Evolutionary conservation across 2,888 invertebrate species (phyloP).

Genomic region (Lycia hirtaria): DNA sequence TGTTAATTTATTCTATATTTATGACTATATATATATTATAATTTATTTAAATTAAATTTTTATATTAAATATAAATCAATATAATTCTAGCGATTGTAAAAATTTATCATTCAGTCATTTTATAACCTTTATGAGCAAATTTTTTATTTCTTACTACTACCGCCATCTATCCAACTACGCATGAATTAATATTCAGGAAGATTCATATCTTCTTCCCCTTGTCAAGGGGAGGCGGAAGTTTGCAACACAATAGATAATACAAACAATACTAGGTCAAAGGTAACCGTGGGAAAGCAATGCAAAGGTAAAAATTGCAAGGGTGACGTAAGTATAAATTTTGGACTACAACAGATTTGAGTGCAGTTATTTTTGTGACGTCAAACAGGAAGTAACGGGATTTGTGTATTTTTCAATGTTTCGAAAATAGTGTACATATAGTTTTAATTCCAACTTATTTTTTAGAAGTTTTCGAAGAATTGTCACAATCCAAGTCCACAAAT

Average conservation of each 20-base stretch:
- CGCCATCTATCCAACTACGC: constrained; percentile 61
- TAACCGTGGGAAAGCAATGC: constrained; percentile 63
- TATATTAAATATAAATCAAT: too few species aligned
- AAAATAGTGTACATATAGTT: not conserved
- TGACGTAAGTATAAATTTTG: constrained; percentile 73
- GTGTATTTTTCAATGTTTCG: not conserved
- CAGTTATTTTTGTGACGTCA: constrained; percentile 68
- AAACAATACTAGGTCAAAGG: constrained; percentile 77
- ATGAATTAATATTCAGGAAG: constrained; percentile 53
- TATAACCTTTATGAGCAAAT: too few species aligned
- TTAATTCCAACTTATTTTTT: too few species aligned
- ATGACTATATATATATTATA: too few species aligned
- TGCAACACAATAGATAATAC: constrained; percentile 69
- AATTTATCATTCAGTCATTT: too few species aligned
- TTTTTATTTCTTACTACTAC: constrained; percentile 28
- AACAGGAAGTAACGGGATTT: constrained; percentile 72
- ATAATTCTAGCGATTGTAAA: too few species aligned
- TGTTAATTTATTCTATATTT: too few species aligned
- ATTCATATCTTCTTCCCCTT: constrained; percentile 47
- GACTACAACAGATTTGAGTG: constrained; percentile 57
- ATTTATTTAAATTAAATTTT: too few species aligned
- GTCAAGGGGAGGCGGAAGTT: constrained; percentile 68
- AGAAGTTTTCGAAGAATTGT: too few species aligned
- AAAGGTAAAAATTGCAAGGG: constrained; percentile 58
- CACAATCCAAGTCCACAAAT: too few species aligned